Evolutionary conservation across 2,797 vertebrate genomes (phyloP), one percentile per base, ranked within the genome.

Genomic region (Melanotaenia pygmaea): DNA sequence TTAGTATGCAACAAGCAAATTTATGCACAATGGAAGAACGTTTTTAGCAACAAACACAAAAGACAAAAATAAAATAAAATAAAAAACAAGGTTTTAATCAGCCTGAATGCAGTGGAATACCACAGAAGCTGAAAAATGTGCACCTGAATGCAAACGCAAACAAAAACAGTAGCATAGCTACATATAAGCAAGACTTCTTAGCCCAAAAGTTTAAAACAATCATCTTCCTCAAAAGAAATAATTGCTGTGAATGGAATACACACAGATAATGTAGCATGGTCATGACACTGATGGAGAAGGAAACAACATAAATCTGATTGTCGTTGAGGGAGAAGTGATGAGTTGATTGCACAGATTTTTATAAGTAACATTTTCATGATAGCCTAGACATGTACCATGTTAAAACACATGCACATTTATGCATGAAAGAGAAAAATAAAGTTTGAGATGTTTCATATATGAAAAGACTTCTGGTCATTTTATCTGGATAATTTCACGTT

Each of bases 231-330:
- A 12, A 76, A 76, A 80, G 50, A 84, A 84, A 87, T 70, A 72
- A 71, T 14, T 74, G 73, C 51, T 50, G 70, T 51, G 51, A 76
- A 87, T 86, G 74, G 88, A 45, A 83, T 82, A 86, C 20, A 71
- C 18, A 68, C 40, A 83, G 7, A 80, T 83, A 86, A 80, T 43
- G 54, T 47, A 80, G 56, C 71, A 63, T 3, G 60, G 58, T 58
- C 45, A 51, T 74, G 58, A 86, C 54, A 75, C 45, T 60, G 70
- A 85, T 69, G 60, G 59, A 79, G 63, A 70, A 50, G 59, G 50
- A 83, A 80, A 75, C 34, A 80, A 86, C 74, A 64, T 64, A 86
- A 9, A 80, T 75, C 58, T 88, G 94, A 94, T 92, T 95, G 94
- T 95, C 94, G 81, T 74, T 77, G 91, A 74, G 90, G 77, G 83